These are phyloP conservation scores for Crotalus tigris DNA, from an alignment of 2,113 vertebrate species.

Conservation along the genomic window DNA sequence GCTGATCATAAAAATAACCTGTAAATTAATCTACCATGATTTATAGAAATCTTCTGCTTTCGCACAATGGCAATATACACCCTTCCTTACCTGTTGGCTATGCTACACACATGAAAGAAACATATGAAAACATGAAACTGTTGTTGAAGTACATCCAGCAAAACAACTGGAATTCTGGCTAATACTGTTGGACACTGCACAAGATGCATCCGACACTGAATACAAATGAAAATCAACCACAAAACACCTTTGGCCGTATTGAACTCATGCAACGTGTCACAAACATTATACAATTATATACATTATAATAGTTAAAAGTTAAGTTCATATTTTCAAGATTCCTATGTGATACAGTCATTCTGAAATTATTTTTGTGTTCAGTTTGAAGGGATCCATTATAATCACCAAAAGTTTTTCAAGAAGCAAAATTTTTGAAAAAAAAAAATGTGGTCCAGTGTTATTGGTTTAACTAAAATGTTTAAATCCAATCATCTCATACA, in stretches of 20 bases:
- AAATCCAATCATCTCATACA: not conserved
- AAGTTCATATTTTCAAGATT: not conserved
- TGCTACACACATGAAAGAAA: not conserved
- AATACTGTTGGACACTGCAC: not conserved
- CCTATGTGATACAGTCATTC: not conserved
- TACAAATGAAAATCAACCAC: not conserved
- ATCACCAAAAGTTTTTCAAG: not conserved
- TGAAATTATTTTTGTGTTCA: not conserved
- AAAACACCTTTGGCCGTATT: not conserved
- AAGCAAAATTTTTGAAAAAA: not conserved
- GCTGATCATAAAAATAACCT: not conserved
- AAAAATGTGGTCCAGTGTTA: not conserved
- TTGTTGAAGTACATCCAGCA: not conserved
- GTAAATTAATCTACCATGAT: not conserved
- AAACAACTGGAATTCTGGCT: not conserved
- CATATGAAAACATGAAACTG: not conserved
- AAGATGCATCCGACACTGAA: not conserved
- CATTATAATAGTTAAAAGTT: not conserved
- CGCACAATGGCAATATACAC: not conserved
- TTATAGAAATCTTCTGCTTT: not conserved
- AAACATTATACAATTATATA: not conserved
- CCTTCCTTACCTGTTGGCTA: not conserved
- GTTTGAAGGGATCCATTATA: not conserved
- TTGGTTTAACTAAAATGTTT: slow-evolving; percentile 29
- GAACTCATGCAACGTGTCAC: not conserved